Conservation (phyloP, 2,113 vertebrate genomes). For the Toxotes chatareus region DNA sequence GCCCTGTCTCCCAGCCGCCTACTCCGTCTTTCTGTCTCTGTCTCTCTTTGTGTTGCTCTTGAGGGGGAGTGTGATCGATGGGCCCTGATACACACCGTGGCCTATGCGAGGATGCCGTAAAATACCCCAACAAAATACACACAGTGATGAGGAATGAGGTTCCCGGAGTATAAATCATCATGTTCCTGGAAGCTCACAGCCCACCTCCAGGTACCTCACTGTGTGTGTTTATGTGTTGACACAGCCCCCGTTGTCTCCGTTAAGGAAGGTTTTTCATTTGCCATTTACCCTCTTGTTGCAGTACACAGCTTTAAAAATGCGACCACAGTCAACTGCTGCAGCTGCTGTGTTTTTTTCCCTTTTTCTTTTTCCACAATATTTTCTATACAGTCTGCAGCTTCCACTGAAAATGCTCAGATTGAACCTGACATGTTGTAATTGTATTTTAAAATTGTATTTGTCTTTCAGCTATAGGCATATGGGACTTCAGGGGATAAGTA, state of each 20-base stretch:
- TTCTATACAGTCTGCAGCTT: not conserved
- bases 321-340: not conserved
- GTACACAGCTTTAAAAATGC: not conserved
- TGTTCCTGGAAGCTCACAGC: conserved; percentile 37
- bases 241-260: not conserved
- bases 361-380: not conserved
- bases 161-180: conserved; percentile 60
- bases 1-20: conserved; percentile 37
- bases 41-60: conserved; percentile 46
- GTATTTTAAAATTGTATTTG: conserved; percentile 32
- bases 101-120: conserved; percentile 19
- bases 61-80: conserved; percentile 43
- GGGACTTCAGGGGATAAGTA: not conserved
- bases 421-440: conserved; percentile 15
- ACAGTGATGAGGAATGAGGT: conserved; percentile 54
- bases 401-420: not conserved
- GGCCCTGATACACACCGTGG: conserved; percentile 9
- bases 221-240: conserved; percentile 11
- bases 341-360: not conserved
- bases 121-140: conserved; percentile 53
- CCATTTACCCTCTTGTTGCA: not conserved
- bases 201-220: conserved; percentile 13
- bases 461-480: not conserved
- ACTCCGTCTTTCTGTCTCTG: conserved; percentile 22
- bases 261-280: not conserved